Base-by-base conservation (phyloP, 2,113 vertebrate genomes). In the Sylvietta virens region DNA sequence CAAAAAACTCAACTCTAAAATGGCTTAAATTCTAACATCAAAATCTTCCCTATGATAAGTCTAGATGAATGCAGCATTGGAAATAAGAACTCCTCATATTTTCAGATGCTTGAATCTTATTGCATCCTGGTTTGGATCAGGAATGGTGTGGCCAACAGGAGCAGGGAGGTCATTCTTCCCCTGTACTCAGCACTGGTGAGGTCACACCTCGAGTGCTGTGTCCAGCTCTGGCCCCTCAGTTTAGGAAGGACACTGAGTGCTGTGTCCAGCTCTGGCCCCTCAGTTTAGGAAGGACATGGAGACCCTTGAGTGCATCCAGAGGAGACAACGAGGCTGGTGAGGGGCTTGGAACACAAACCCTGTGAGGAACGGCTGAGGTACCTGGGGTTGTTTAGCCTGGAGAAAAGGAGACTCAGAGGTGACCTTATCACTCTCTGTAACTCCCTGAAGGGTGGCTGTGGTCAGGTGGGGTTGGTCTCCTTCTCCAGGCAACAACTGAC, bases 281-380 rank as follows among this genome's bases (percentile, higher is more conserved):
- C 33, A 35, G 33, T 23, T 47, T 4, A 6, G 54, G 42, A 30
- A 58, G 71, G 33, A 37, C 11, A 0, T 30, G 22, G 71, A 73
- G 40, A 28, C 0, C 0, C 40, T 57, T 9, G 24, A 58, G 26
- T 1, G 0, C 0, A 0, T 57, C 19, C 40, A 74, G 71, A 57
- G 40, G 40, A 35, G 53, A 14, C 4, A 74, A 35, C 4, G 2
- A 37, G 40, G 26, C 54, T 74, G 72, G 54, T 2, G 72, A 47
- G 42, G 72, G 42, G 19, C 15, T 73, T 3, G 54, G 72, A 57
- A 16, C 72, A 58, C 42, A 30, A 74, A 3, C 26, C n/a, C 42
- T 58, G 20, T 57, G 53, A 30, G 71, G 26, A 74, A 30, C 0
- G 2, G 0, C 42, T 74, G 72, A 58, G 26, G 42, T 54, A 74